Evolutionary conservation across 92 coral and sea anemone species (phyloP).

Genomic region (Siderastrea siderea): DNA sequence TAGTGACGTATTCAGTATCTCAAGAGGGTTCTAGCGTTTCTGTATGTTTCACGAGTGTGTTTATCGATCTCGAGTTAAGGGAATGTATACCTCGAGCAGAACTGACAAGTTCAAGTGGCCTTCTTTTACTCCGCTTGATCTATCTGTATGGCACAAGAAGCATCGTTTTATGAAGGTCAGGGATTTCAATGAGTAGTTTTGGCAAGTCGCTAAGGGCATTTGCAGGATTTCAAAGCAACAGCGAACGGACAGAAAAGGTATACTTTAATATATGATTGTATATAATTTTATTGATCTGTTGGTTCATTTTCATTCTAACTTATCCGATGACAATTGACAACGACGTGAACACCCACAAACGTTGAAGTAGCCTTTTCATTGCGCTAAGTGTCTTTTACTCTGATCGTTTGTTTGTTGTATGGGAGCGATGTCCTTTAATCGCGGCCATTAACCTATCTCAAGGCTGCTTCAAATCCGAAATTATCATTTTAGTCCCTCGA

Average conservation of each 20-base stretch:
- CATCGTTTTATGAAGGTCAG: no score
- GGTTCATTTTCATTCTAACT: not conserved
- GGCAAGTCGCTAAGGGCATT: not conserved
- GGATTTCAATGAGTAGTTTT: no score
- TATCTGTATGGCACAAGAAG: not conserved
- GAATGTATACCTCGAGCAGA: not conserved
- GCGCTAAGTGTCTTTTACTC: no score
- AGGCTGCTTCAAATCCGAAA: no score
- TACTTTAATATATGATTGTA: not conserved
- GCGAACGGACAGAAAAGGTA: not conserved
- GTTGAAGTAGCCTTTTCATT: no score
- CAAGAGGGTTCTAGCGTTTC: constrained; percentile 12
- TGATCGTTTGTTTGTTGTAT: no score
- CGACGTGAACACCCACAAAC: no score
- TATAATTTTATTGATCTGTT: not conserved
- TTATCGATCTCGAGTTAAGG: not conserved
- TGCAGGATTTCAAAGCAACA: not conserved
- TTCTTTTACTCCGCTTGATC: no score
- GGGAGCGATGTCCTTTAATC: no score
- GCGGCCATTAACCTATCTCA: no score
- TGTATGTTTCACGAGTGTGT: not conserved
- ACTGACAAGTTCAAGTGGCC: constrained; percentile 16
- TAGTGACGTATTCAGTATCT: constrained; percentile 1
- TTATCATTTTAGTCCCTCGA: no score
- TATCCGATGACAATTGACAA: not conserved